These are phyloP conservation scores for Horisme vitalbata DNA, from an alignment of 2,888 invertebrate genomes.

Conservation along the genomic window DNA sequence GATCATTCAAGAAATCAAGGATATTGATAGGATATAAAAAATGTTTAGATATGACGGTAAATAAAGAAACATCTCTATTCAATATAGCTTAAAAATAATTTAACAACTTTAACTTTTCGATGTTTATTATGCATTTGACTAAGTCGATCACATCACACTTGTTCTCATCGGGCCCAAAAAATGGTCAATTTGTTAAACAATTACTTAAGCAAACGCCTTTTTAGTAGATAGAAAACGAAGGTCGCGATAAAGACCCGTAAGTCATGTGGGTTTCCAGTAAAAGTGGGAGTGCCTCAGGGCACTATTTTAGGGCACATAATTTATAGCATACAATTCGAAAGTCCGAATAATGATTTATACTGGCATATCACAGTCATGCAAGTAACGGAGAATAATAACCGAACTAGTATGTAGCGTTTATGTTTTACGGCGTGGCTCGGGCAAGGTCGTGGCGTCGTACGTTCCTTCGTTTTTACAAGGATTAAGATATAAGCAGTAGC, in stretches of 20 bases:
- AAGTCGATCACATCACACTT: not conserved
- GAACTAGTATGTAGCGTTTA: slow-evolving; percentile 37
- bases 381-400: slow-evolving; percentile 21
- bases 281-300: slow-evolving; percentile 24
- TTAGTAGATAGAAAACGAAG: slow-evolving; percentile 4
- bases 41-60: too few species aligned
- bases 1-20: too few species aligned
- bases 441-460: slow-evolving; percentile 58
- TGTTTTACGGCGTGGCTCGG: slow-evolving; percentile 37
- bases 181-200: too few species aligned
- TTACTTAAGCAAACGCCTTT: not conserved
- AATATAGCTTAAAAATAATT: too few species aligned
- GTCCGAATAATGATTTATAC: slow-evolving; percentile 23
- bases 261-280: slow-evolving; percentile 13
- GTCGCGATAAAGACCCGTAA: slow-evolving; percentile 7
- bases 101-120: too few species aligned
- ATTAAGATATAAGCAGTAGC: slow-evolving; percentile 29
- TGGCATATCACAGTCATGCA: slow-evolving; percentile 19
- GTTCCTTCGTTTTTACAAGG: slow-evolving; percentile 47
- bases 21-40: too few species aligned
- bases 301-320: slow-evolving; percentile 20
- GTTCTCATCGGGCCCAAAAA: too few species aligned
- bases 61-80: too few species aligned
- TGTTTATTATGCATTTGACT: not conserved
- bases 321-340: slow-evolving; percentile 23